Evolutionary conservation across 2,888 invertebrate species (phyloP).

Genomic region (Leucophenga montana): DNA sequence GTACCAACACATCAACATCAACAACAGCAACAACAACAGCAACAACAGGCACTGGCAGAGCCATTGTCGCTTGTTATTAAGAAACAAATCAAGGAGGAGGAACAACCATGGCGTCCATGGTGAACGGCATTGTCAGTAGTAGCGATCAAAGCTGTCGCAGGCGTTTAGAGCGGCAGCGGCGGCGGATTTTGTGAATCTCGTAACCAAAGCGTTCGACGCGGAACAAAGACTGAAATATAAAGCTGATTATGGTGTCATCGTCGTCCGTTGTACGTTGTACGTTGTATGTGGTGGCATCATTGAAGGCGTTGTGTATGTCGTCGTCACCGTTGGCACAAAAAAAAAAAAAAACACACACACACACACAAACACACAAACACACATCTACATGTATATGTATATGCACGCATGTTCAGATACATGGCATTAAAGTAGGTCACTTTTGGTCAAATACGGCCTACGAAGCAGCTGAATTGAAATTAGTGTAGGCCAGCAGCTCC

Average conservation of each 20-base stretch:
- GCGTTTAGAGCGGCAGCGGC: constrained; percentile 20
- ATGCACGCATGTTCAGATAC: constrained; percentile 10
- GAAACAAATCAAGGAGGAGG: constrained; percentile 78
- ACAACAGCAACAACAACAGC: no score
- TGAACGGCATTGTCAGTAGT: constrained; percentile 67
- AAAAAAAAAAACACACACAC: no score
- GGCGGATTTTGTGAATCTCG: constrained; percentile 29
- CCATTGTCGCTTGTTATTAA: constrained; percentile 85
- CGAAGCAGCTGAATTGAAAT: background rate
- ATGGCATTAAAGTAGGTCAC: constrained; percentile 10
- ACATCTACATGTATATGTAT: constrained; percentile 41
- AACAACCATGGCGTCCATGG: constrained; percentile 90
- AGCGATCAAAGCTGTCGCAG: background rate
- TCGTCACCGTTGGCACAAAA: background rate
- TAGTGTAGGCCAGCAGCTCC: constrained; percentile 2
- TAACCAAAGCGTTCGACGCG: constrained; percentile 37
- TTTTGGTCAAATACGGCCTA: background rate
- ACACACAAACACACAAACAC: background rate
- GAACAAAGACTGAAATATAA: constrained; percentile 53
- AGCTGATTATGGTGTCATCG: no score
- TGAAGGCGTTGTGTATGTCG: background rate
- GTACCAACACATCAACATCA: constrained; percentile 73
- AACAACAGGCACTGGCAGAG: constrained; percentile 40
- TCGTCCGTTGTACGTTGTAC: background rate
- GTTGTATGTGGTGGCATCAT: background rate